A percentile compares a stretch with the other conserved stretches of the same genome.
Conservation (phyloP, 2,797 vertebrate species). For the Erpetoichthys calabaricus region DNA sequence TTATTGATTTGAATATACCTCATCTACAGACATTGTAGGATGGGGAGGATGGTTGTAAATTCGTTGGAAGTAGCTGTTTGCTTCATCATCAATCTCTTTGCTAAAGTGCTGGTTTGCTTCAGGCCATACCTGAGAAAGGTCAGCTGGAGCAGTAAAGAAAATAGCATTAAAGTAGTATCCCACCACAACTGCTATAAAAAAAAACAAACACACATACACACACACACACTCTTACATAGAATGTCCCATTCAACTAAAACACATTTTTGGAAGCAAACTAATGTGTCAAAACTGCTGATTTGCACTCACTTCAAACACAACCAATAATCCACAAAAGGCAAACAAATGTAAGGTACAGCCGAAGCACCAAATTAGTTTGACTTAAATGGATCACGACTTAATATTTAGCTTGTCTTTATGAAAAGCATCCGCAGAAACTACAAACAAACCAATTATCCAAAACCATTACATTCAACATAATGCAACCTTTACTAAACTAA, state of each 20-base stretch:
- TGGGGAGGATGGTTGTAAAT: conserved; percentile 98
- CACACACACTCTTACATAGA: neutral
- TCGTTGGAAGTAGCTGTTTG: conserved; percentile 97
- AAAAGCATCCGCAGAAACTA: too few relatives aligned
- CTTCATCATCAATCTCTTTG: conserved; percentile 98
- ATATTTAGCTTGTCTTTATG: too few relatives aligned
- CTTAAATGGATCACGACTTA: too few relatives aligned
- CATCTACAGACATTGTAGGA: conserved; percentile 97
- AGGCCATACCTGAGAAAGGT: conserved; percentile 99
- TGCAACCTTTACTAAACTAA: too few relatives aligned
- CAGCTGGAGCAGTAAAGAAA: conserved; percentile 50
- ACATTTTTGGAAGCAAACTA: neutral
- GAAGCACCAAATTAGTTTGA: too few relatives aligned
- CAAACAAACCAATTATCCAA: too few relatives aligned
- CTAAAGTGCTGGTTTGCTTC: conserved; percentile 99
- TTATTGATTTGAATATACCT: conserved; percentile 49
- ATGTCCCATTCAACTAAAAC: neutral
- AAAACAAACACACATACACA: too few relatives aligned
- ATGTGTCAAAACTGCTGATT: too few relatives aligned
- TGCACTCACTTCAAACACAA: neutral
- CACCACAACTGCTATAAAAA: neutral
- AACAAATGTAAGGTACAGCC: too few relatives aligned
- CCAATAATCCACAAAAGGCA: neutral
- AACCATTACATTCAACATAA: too few relatives aligned
- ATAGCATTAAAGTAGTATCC: neutral